These are phyloP conservation scores for Artibeus jamaicensis DNA, from an alignment of 2,797 vertebrate species.

Conservation along the genomic window DNA sequence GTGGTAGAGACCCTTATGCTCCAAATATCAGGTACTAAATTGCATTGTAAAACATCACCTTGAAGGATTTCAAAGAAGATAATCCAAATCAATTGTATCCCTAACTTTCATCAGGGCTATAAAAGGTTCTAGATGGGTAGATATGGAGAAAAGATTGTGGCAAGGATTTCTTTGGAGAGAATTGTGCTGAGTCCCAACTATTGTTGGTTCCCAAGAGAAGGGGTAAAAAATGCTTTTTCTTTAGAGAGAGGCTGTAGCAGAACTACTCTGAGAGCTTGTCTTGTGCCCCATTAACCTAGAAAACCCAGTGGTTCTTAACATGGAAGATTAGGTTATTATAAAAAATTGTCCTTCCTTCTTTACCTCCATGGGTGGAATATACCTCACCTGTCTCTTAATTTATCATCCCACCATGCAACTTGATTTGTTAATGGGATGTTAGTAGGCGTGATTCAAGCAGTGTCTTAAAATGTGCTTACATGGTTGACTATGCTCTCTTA, in stretches of 20 bases:
- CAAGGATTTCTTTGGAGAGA: constrained; percentile 8
- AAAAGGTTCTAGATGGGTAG: not conserved
- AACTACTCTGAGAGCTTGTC: not conserved
- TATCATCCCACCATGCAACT: not conserved
- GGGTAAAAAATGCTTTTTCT: not conserved
- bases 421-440: not conserved
- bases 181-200: not conserved
- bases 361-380: not conserved
- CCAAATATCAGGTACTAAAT: not conserved
- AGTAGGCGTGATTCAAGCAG: not conserved
- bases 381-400: not conserved
- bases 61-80: not conserved
- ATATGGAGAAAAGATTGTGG: not conserved
- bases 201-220: not conserved
- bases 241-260: not conserved
- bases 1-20: not conserved
- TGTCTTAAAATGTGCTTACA: rapidly evolving
- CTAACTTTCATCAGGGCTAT: not conserved
- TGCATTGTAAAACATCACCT: not conserved
- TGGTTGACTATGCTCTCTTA: not conserved
- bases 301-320: not conserved
- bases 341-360: not conserved
- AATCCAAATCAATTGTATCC: not conserved
- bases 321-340: not conserved
- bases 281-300: not conserved